These are phyloP conservation scores for Drosophila rellima DNA, from an alignment of 2,888 invertebrate genomes.

Conservation along the genomic window DNA sequence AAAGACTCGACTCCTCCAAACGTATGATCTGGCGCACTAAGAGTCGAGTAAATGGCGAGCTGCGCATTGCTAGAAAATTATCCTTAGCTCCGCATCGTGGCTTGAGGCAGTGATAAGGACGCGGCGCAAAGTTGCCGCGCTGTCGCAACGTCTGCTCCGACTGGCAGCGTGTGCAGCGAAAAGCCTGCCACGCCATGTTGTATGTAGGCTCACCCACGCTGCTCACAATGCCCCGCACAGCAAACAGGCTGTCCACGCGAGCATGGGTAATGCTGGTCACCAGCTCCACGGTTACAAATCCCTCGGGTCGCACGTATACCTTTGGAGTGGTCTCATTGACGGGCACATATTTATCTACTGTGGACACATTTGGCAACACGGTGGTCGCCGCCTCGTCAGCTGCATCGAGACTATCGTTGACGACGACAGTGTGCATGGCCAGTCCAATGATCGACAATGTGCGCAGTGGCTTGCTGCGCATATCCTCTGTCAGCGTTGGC, in stretches of 20 bases:
- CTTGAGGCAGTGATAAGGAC: constrained; percentile 72
- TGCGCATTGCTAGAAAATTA: constrained; percentile 87
- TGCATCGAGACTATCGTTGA: constrained; percentile 53
- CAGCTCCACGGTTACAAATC: constrained; percentile 89
- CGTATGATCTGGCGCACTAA: constrained; percentile 93
- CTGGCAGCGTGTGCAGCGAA: constrained; percentile 78
- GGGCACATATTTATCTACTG: constrained; percentile 55
- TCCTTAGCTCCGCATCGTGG: constrained; percentile 81
- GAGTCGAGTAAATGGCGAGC: constrained; percentile 91
- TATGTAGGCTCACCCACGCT: constrained; percentile 91
- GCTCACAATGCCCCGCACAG: constrained; percentile 94
- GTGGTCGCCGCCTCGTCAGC: constrained; percentile 39
- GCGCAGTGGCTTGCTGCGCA: constrained; percentile 89
- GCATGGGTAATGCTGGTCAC: constrained; percentile 58
- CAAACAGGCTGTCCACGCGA: constrained; percentile 90
- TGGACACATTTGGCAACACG: constrained; percentile 6
- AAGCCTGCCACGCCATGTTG: constrained; percentile 91
- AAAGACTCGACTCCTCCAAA: constrained; percentile 90
- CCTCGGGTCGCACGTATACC: constrained; percentile 87
- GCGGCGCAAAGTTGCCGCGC: constrained; percentile 61
- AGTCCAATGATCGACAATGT: constrained; percentile 91
- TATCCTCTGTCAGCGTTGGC: constrained; percentile 89
- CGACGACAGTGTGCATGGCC: constrained; percentile 87
- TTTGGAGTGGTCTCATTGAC: constrained; percentile 60
- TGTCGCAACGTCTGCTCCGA: constrained; percentile 89